Base-by-base conservation (phyloP, 2,113 vertebrate species). In the Phasianus colchicus region DNA sequence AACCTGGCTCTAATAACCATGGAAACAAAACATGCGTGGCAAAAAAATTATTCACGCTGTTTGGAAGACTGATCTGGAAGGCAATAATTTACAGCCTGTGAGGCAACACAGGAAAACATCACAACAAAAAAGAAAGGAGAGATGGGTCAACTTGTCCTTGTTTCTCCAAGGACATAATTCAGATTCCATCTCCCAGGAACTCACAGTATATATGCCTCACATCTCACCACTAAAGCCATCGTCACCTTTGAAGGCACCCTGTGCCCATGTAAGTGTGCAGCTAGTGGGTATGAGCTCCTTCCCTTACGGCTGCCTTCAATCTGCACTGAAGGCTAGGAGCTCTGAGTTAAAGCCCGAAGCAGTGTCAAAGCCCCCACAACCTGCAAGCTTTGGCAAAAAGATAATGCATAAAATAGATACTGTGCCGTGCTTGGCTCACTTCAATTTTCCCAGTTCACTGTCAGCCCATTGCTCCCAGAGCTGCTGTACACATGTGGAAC, bases 1-100 rank as follows among this genome's bases (percentile, higher is more conserved):
- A 94, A 93, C 77, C 81, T 90, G 86, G 22, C 61, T 90, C 36
- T 75, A 73, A 94, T 83, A 93, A 81, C 93, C 78, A 95, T 92
- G 87, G 91, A 95, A 97, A 97, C 89, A 94, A 91, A 96, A 90
- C 74, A 90, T 0, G 0, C 0, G 0, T 73, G 0, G 0, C 45
- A 85, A 2, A 1, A 92, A 94, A 95, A 87, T 95, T 45, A 94
- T 89, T 95, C 90, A 91, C n/a, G 52, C 34, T 80, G 43, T 77
- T 95, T 92, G 63, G 75, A 78, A 65, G 85, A 83, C 10, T 83
- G n/a, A 67, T 89, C 91, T 92, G 85, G 61, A 80, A 96, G 66
- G 83, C 89, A 97, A 10, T 86, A 86, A 42, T 54, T 96, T 71
- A 50, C 45, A 64, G 29, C 55, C n/a, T 91, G 72, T 71, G 30